phyloP scores from a whole-genome alignment of 1,140 invertebrate species.

The Euborellia annulipes region DNA sequence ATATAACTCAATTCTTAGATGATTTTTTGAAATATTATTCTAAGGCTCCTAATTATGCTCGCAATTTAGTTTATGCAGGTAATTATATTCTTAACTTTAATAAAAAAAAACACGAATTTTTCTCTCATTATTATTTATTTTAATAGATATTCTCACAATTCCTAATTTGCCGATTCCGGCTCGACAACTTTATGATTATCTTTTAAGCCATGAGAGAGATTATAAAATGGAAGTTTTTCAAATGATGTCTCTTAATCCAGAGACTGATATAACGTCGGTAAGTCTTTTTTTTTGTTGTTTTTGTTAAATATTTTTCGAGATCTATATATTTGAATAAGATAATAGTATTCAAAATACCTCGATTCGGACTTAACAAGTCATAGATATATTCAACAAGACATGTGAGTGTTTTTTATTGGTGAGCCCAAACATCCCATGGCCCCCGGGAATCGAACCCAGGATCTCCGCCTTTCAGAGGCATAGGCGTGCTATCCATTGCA shows the following conservation, averaged over 20 bases:
- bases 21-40: constrained; percentile 75
- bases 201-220: constrained; percentile 49
- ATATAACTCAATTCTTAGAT: constrained; percentile 59
- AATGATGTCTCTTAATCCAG: constrained; percentile 37
- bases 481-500: no score
- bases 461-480: no score
- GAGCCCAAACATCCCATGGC: no score
- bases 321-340: no score
- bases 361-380: no score
- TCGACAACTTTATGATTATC: constrained; percentile 52
- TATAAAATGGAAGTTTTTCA: constrained; percentile 52
- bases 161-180: constrained; percentile 43
- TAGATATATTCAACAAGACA: no score
- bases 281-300: neutral
- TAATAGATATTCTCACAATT: constrained; percentile 40
- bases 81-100: constrained; percentile 13
- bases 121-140: constrained; percentile 11
- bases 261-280: constrained; percentile 7
- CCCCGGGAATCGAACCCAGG: no score
- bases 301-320: no score
- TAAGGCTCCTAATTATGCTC: constrained; percentile 65
- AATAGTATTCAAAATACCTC: no score
- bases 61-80: constrained; percentile 61
- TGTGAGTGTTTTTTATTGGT: no score
- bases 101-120: neutral